Conservation (phyloP, 2,113 vertebrate species). For the Cyprinodon tularosa region DNA sequence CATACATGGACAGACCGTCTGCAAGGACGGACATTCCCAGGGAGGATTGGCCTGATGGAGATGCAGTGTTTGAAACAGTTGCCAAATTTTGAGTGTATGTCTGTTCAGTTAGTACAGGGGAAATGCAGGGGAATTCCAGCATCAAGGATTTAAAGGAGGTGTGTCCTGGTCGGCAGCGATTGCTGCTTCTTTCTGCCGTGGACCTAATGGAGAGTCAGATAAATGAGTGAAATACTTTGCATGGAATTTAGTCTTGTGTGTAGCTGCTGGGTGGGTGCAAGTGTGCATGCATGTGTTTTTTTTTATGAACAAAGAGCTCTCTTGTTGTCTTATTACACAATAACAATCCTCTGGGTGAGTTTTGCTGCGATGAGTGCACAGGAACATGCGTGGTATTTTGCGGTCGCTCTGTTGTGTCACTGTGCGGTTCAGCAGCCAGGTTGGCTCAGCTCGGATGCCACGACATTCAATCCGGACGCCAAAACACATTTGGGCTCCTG, state of each 20-base stretch:
- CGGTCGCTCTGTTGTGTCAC: slow-evolving; percentile 37
- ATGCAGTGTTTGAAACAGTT: slow-evolving; percentile 60
- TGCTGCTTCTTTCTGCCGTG: slow-evolving; percentile 29
- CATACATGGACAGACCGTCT: slow-evolving; percentile 35
- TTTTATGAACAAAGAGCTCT: slow-evolving; percentile 62
- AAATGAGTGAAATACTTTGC: slow-evolving; percentile 58
- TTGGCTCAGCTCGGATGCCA: slow-evolving; percentile 48
- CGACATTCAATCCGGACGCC: slow-evolving; percentile 50
- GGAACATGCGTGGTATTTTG: slow-evolving; percentile 61
- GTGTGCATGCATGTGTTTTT: slow-evolving; percentile 66
- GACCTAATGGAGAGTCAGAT: slow-evolving; percentile 17
- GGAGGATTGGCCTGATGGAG: slow-evolving; percentile 38
- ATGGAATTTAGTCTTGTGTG: slow-evolving; percentile 65
- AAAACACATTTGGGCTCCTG: slow-evolving; percentile 60
- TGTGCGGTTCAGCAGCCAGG: slow-evolving; percentile 44
- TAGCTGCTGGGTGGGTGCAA: slow-evolving; percentile 66
- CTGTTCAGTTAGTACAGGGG: slow-evolving; percentile 29
- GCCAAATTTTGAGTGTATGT: slow-evolving; percentile 29
- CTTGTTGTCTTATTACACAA: slow-evolving; percentile 61
- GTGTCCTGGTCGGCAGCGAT: slow-evolving; percentile 26
- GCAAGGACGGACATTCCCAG: slow-evolving; percentile 25
- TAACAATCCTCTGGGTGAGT: slow-evolving; percentile 23
- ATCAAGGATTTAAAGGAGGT: slow-evolving; percentile 31
- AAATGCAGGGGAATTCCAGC: slow-evolving; percentile 46
- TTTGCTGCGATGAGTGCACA: slow-evolving; percentile 21